Percentiles rank a stretch among this genome's conserved stretches.
These are phyloP conservation scores for Pycnomerus fuliginosus DNA, from an alignment of 2,888 invertebrate genomes.

Conservation along the genomic window DNA sequence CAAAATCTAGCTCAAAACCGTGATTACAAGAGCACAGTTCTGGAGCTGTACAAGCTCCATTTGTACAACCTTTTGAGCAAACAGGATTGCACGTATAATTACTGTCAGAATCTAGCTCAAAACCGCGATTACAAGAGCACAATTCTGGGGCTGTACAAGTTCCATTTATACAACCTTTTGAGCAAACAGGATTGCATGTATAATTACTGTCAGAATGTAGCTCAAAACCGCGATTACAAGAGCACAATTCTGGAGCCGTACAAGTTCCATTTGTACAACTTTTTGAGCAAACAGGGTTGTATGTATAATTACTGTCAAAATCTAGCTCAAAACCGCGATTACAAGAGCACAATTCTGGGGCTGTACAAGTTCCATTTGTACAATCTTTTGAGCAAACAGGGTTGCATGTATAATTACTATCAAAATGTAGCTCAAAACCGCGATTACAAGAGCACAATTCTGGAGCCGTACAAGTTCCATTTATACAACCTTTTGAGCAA, in stretches of 20 bases:
- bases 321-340: neutral
- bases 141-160: slow-evolving; percentile 51
- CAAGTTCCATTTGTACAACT: slow-evolving; percentile 29
- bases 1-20: slow-evolving; percentile 22
- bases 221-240: neutral
- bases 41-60: slow-evolving; percentile 25
- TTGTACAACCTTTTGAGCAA: slow-evolving; percentile 11
- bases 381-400: slow-evolving; percentile 4
- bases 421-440: slow-evolving; percentile 4
- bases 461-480: slow-evolving; percentile 55
- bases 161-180: slow-evolving; percentile 45
- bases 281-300: slow-evolving; percentile 46
- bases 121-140: slow-evolving; percentile 26
- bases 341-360: neutral
- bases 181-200: neutral
- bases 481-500: slow-evolving; percentile 24
- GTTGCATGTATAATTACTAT: slow-evolving; percentile 8
- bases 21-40: slow-evolving; percentile 27
- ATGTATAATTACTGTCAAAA: slow-evolving; percentile 22
- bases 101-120: neutral
- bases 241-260: slow-evolving; percentile 32
- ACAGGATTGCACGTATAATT: slow-evolving; percentile 13
- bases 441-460: slow-evolving; percentile 28
- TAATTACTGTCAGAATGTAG: neutral
- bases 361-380: neutral